Evolutionary conservation across 1,140 invertebrate species (phyloP), one percentile per base, ranked within the genome.

Genomic region (Drosophila asahinai): DNA sequence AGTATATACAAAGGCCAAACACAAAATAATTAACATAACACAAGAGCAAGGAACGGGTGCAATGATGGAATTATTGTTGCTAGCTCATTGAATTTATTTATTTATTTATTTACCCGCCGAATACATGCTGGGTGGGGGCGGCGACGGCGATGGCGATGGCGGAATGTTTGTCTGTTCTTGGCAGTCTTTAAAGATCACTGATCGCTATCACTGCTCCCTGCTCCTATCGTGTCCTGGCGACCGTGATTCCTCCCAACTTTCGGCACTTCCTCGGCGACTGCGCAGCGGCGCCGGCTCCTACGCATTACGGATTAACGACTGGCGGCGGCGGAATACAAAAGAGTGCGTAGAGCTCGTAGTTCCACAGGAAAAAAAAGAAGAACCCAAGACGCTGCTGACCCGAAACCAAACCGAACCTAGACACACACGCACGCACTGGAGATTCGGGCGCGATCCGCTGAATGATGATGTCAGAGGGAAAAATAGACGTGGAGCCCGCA

Each of bases 51-150:
- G 30, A 43, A 36, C 30, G 63, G 38, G 45, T 63, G 57, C 30
- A 27, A 48, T 65, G 66, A 14, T 80, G 64, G 49, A 64, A 61
- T 62, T 67, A 22, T 49, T 64, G 52, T 49, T 64, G 52, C 51
- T 72, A 45, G 25, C 47, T 52, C 38, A 43, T 40, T 80, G 30
- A 52, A 48, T 66, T 11, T 12, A 36, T 36, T 36, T 36, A 36
- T 12, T 11, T 57, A 57, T 40, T 57, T 90, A 90, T 90, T 90
- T 90, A 90, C 86, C 86, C 81, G 86, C 86, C 74, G 86, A 90
- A 82, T 90, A 90, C 86, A 90, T 90, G 73, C 48, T 80, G 47
- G 66, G 36, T 55, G 8, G 49, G n/a, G 49, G 51, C 27, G 59
- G 49, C 38, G 48, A 40, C 62, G 60, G 73, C 19, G 19, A 22